These are phyloP conservation scores for Pholis gunnellus DNA, from an alignment of 2,113 vertebrate genomes.

Conservation along the genomic window DNA sequence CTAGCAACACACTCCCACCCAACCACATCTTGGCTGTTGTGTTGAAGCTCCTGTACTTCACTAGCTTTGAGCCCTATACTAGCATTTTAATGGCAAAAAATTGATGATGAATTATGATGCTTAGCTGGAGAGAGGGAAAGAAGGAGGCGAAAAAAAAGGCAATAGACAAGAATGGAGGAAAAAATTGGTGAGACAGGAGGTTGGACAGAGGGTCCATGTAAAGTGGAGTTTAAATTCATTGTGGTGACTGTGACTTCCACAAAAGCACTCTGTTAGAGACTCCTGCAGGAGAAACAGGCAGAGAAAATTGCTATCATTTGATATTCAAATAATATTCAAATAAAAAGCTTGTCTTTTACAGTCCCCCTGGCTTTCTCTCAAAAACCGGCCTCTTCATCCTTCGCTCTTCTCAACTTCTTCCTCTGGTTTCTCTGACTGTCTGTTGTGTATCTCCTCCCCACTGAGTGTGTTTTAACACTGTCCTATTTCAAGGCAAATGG, in stretches of 20 bases:
- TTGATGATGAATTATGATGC: background rate
- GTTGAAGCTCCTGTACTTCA: background rate
- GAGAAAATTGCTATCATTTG: slow-evolving; percentile 62
- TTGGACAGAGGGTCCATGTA: slow-evolving; percentile 19
- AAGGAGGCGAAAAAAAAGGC: background rate
- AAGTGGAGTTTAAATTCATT: slow-evolving; percentile 35
- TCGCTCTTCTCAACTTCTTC: background rate
- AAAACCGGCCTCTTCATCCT: slow-evolving; percentile 22
- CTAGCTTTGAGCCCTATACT: background rate
- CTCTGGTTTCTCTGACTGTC: slow-evolving; percentile 21
- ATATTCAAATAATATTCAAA: slow-evolving; percentile 71
- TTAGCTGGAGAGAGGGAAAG: background rate
- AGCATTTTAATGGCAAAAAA: slow-evolving; percentile 25
- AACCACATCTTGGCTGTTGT: background rate
- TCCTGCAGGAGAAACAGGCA: slow-evolving; percentile 38
- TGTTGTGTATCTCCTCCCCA: slow-evolving; percentile 33
- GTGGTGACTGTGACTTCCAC: slow-evolving; percentile 33
- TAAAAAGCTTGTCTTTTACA: slow-evolving; percentile 52
- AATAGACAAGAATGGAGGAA: background rate
- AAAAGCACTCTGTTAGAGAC: slow-evolving; percentile 22
- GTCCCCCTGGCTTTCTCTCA: slow-evolving; percentile 50
- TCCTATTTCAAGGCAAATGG: slow-evolving; percentile 51
- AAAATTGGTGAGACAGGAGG: slow-evolving; percentile 5
- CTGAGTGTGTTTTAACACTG: slow-evolving; percentile 32
- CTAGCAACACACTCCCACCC: background rate